Evolutionary conservation across 2,113 vertebrate genomes (phyloP).

Genomic region (Corynorhinus townsendii): DNA sequence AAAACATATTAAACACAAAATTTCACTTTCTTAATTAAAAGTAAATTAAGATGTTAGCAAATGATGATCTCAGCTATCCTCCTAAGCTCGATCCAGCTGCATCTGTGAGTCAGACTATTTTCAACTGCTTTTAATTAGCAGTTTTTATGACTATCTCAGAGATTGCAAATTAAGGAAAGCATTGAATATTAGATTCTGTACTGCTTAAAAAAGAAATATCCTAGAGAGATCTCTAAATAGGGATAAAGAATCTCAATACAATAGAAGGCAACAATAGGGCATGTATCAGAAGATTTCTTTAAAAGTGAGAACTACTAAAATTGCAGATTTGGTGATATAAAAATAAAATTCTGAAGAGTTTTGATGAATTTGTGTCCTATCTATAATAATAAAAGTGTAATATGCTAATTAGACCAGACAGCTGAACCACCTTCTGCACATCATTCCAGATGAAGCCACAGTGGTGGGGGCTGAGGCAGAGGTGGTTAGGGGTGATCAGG

Average conservation of each 20-base stretch:
- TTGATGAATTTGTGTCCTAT: background rate
- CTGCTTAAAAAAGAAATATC: background rate
- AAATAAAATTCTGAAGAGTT: background rate
- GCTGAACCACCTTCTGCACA: fast-evolving
- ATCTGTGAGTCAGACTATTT: conserved; percentile 41
- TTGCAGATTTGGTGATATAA: background rate
- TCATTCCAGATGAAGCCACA: no score
- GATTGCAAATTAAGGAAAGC: conserved; percentile 32
- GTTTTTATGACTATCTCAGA: conserved; percentile 45
- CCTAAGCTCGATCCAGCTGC: conserved; percentile 28
- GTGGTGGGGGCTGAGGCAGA: no score
- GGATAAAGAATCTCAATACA: background rate
- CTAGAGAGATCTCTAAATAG: background rate
- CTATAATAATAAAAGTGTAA: no score
- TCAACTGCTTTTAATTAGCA: conserved; percentile 54
- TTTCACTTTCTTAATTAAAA: conserved; percentile 36
- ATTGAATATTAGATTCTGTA: background rate
- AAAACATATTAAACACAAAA: conserved; percentile 39
- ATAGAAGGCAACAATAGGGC: fast-evolving
- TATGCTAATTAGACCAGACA: no score
- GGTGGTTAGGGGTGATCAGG: no score
- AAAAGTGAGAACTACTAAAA: background rate
- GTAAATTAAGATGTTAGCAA: conserved; percentile 56
- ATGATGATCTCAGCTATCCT: conserved; percentile 19
- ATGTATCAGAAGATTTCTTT: background rate